Evolutionary conservation across 1,140 invertebrate genomes (phyloP), one percentile per base, ranked within the genome.

Genomic region (Phenacoccus solenopsis): DNA sequence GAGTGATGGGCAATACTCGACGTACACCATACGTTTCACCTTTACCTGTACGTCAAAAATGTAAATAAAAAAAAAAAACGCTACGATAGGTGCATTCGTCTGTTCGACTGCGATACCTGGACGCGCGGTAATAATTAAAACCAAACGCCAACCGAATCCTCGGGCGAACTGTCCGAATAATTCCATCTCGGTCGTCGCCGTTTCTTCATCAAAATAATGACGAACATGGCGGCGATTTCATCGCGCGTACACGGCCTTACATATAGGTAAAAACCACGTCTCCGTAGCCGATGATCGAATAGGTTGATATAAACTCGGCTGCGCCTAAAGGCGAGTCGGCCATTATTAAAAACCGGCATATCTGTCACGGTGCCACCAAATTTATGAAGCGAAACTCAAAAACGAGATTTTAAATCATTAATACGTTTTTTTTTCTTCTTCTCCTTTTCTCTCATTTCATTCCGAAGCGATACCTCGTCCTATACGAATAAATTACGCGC

Each of bases 371-470:
- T 64, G 59, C 59, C 59, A 64, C 59, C 59, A 64, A 64, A 64
- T 64, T 64, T 64, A 64, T 64, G 59, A 64, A 64, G 59, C 59
- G 59, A 64, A 64, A 64, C 59, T 64, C 59, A 64, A 64, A 64
- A 64, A 64, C 59, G 59, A 64, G 59, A 64, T 64, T 64, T 64
- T 64, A 64, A 64, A 64, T 64, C 59, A 64, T 64, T 64, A 64
- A 64, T 64, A 64, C 59, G 59, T 64, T 64, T 64, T 64, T 64
- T 32, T 32, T 32, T 32, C 30, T 32, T 32, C 30, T 32, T 32
- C 30, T 32, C 13, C 30, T 32, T 32, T 13, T 32, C n/a, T n/a
- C n/a, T n/a, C n/a, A n/a, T n/a, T n/a, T n/a, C n/a, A n/a, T n/a
- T n/a, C 13, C 30, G 4, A 64, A 64, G 21, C 59, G 25, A 64